Base-by-base conservation (phyloP, 2,888 invertebrate genomes). In the Archips xylosteana region DNA sequence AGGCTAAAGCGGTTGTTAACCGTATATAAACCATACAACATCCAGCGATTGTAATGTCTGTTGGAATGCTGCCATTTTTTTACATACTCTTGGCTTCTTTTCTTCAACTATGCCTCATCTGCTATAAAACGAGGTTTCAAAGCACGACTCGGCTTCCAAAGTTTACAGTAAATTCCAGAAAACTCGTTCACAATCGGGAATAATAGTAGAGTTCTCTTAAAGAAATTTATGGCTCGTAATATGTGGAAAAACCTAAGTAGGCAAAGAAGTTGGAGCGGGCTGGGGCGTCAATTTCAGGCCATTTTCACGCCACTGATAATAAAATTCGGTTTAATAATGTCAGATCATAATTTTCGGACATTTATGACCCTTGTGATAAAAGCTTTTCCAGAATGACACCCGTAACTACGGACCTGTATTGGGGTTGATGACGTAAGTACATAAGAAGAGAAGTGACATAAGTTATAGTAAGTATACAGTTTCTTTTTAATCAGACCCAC, bases 321-420 rank as follows among this genome's bases (percentile, higher is more conserved):
- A 73, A 68, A 63, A 68, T 59, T 64, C 59, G 49, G 57, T 68
- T 68, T 73, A 57, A 73, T 73, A 73, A 73, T 68, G 62, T 67
- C 51, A 34, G 66, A 51, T 42, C 71, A 67, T 71, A 71, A 71
- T 67, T 71, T 42, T 34, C 32, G 36, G 63, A 68, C 63, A 57
- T 68, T 71, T 63, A 73, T 57, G 72, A 49, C 54, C 42, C 12
- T 23, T 42, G 71, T 15, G 60, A 51, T 60, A 34, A 61, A 71
- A 36, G n/a, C 39, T 59, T 70, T 65, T 23, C 6, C 34, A n/a
- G 65, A 42, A 49, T 62, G 5, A 0, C 57, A 10, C 5, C 12
- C 12, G 32, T 57, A 32, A 1, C 39, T 39, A 39, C 4, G 39
- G 12, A 23, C n/a, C 57, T 57, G 32, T 23, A 23, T 23, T 39